Evolutionary conservation across 2,113 vertebrate genomes (phyloP).

Genomic region (Charadrius vociferus): DNA sequence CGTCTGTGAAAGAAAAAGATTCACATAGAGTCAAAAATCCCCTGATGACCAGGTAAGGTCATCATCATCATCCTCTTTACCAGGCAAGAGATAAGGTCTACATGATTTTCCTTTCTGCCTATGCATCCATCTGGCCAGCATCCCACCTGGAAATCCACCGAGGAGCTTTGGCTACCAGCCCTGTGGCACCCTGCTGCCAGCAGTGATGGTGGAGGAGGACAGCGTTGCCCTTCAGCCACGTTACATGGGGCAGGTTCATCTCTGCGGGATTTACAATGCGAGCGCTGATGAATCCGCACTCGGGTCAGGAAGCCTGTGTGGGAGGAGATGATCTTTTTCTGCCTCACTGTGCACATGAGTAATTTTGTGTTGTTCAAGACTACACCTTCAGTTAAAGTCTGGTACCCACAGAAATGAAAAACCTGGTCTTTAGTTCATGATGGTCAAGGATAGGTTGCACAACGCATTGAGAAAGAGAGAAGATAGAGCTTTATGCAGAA

Average conservation of each 20-base stretch:
- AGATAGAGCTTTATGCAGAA: neutral
- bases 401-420: neutral
- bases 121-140: neutral
- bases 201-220: neutral
- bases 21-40: neutral
- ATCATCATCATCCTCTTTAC: neutral
- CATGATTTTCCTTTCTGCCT: neutral
- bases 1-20: neutral
- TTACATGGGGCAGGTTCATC: neutral
- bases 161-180: neutral
- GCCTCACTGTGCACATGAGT: fast-evolving
- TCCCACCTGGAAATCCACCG: neutral
- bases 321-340: neutral
- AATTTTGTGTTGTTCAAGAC: neutral
- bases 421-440: neutral
- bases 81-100: neutral
- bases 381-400: neutral
- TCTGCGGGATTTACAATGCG: neutral
- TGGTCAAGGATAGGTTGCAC: neutral
- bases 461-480: neutral
- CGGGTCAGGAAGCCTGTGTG: neutral
- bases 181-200: neutral
- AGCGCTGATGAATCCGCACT: neutral
- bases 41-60: neutral
- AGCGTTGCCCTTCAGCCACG: neutral